Conservation (phyloP, 2,888 invertebrate genomes). For the Meiosimyza decipiens region DNA sequence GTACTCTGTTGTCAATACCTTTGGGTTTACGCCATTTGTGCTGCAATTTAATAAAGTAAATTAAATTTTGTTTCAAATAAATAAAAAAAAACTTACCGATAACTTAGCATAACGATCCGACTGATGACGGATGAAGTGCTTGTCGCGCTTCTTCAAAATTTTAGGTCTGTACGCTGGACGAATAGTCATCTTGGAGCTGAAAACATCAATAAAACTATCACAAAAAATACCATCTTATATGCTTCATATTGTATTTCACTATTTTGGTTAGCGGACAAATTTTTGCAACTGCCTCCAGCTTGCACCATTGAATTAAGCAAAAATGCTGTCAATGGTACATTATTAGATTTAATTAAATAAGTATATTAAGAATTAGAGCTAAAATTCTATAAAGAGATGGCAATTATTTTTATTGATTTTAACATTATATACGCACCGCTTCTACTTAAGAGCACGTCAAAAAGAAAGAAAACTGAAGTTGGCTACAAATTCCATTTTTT, state of each 20-base stretch:
- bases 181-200: slow-evolving; percentile 81
- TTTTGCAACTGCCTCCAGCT: not conserved
- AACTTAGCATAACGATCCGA: slow-evolving; percentile 97
- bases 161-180: slow-evolving; percentile 88
- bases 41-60: slow-evolving; percentile 67
- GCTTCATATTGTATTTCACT: not conserved
- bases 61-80: slow-evolving; percentile 2
- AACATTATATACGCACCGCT: slow-evolving; percentile 57
- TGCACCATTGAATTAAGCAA: not conserved
- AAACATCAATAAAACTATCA: slow-evolving; percentile 41
- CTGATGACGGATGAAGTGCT: slow-evolving; percentile 98
- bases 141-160: slow-evolving; percentile 97
- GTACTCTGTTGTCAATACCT: slow-evolving; percentile 99
- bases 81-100: slow-evolving; percentile 73
- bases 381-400: slow-evolving; percentile 49
- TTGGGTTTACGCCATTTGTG: slow-evolving; percentile 99
- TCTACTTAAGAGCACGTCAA: slow-evolving; percentile 61
- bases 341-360: slow-evolving; percentile 5
- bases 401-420: slow-evolving; percentile 54
- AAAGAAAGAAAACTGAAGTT: slow-evolving; percentile 63
- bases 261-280: not conserved
- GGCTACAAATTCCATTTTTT: slow-evolving; percentile 45
- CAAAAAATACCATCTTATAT: slow-evolving; percentile 22
- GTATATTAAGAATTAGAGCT: too few species aligned
- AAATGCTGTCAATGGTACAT: not conserved